Conservation (phyloP, 1,140 invertebrate species). For the Charaxes varanes region DNA sequence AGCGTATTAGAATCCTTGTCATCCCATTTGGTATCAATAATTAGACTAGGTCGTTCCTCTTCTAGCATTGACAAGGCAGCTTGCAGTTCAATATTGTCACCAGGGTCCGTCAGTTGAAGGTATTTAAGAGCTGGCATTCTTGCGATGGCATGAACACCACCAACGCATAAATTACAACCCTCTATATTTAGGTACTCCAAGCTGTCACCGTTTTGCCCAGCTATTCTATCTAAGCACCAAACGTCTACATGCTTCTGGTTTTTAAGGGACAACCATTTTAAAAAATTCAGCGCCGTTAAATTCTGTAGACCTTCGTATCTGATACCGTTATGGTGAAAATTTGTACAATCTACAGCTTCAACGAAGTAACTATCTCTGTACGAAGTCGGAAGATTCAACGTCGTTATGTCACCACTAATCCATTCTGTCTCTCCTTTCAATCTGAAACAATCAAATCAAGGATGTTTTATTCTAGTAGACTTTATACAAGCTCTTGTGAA, state of each 20-base stretch:
- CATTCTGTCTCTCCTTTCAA: conserved; percentile 45
- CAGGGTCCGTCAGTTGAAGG: conserved; percentile 52
- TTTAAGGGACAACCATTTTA: conserved; percentile 62
- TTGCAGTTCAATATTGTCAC: conserved; percentile 49
- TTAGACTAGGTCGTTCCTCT: conserved; percentile 46
- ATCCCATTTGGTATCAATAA: conserved; percentile 25
- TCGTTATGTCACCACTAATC: conserved; percentile 39
- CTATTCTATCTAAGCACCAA: conserved; percentile 63
- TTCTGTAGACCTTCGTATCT: conserved; percentile 66
- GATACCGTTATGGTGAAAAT: conserved; percentile 54
- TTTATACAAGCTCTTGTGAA: too few relatives aligned
- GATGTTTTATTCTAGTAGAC: neutral
- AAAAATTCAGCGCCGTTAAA: conserved; percentile 39
- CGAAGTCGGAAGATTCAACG: conserved; percentile 42
- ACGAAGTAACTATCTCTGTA: conserved; percentile 52
- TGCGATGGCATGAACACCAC: conserved; percentile 46
- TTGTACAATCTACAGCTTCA: conserved; percentile 62
- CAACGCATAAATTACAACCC: conserved; percentile 49
- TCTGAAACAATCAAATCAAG: conserved; percentile 39
- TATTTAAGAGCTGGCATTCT: conserved; percentile 52
- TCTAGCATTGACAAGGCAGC: conserved; percentile 55
- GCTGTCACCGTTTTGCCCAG: conserved; percentile 43
- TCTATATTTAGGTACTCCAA: conserved; percentile 62
- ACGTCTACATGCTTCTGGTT: conserved; percentile 63
- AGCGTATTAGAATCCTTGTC: neutral